Evolutionary conservation across 2,888 invertebrate species (phyloP).

Genomic region (Epiblema foenella): DNA sequence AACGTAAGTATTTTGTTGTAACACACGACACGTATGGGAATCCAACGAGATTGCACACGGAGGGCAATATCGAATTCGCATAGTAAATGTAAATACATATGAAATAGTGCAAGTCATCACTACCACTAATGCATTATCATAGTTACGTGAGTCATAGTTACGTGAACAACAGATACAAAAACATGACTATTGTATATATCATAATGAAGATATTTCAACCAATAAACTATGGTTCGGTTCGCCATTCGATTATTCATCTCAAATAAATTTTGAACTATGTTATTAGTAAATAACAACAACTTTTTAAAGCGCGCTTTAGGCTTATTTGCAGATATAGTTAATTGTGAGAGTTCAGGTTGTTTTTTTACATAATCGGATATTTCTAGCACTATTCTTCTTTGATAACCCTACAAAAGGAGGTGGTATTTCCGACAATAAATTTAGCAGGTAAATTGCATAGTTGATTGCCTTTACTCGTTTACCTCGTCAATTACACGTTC

Average conservation of each 20-base stretch:
- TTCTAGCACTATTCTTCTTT: no score
- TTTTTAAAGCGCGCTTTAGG: no score
- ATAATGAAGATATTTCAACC: no score
- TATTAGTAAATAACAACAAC: no score
- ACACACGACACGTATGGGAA: background rate
- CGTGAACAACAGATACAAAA: background rate
- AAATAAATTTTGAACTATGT: no score
- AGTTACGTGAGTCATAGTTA: constrained; percentile 10
- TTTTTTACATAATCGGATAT: no score
- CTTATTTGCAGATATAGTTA: no score
- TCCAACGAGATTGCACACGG: background rate
- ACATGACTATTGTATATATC: no score
- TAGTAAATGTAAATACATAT: constrained; percentile 8
- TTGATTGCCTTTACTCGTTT: background rate
- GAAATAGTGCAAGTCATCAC: background rate
- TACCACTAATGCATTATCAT: background rate
- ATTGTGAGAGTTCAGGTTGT: no score
- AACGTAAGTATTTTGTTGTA: background rate
- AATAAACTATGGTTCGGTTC: no score
- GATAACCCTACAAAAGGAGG: background rate
- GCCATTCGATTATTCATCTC: no score
- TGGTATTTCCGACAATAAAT: constrained; percentile 6
- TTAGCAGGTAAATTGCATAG: constrained; percentile 4
- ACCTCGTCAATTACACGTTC: no score
- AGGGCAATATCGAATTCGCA: background rate